Base-by-base conservation (phyloP, 2,797 vertebrate species). In the Eutrigla gurnardus region DNA sequence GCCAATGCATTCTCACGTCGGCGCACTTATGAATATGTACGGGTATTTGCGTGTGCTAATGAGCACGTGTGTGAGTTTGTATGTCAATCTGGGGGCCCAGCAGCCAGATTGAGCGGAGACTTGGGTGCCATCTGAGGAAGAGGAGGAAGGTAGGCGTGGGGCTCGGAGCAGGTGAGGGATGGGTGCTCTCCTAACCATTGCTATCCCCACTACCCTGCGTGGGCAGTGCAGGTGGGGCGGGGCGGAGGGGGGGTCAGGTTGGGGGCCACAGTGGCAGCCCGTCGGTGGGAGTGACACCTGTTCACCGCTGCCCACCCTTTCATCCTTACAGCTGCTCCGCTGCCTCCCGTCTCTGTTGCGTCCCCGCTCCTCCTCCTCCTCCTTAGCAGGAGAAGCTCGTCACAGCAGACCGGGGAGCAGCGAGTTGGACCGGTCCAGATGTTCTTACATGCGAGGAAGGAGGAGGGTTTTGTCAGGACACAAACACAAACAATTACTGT, bases 241-340 rank as follows among this genome's bases (percentile, higher is more conserved):
- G 12, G 39, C 36, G 9, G 52, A 50, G 36, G 60, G 53, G 55
- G 58, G 49, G 61, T 79, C 75, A 39, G 72, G 61, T 54, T 14
- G 52, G 61, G 67, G 60, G 61, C 9, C 66, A 52, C 33, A 5
- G 65, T 37, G 74, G 77, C 88, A 87, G 88, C 84, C 67, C 67
- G 86, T 89, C 86, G 75, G 92, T 92, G 88, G 92, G 93, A 93
- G 93, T 90, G 91, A 92, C 93, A 93, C 91, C 92, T 94, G 94
- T 89, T 92, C 72, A 49, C 77, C 49, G n/a, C 66, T 84, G 79
- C 80, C 77, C 68, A 64, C 47, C 77, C 70, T 75, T 82, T 88
- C 75, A 82, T 80, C 80, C 64, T 57, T 86, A 82, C 92, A 92
- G 81, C 91, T 93, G 88, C 80, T 88, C 62, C 25, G 32, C 80